A percentile compares a stretch with the other conserved stretches of the same genome.
These are phyloP conservation scores for Xenentodon cancila DNA, from an alignment of 2,797 vertebrate species.

Conservation along the genomic window DNA sequence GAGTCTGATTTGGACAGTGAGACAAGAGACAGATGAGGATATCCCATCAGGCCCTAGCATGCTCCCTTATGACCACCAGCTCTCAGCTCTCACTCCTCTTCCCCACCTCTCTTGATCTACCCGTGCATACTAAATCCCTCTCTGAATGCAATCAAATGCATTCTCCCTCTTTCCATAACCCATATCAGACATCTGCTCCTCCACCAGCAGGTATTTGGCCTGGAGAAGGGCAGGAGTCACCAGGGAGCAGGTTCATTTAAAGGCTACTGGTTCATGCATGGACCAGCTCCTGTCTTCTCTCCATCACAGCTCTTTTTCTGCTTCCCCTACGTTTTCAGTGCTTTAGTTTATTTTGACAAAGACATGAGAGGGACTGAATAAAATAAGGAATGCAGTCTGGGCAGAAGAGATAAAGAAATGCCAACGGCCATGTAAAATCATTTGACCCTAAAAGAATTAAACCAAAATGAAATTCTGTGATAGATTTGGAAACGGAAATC, in stretches of 20 bases:
- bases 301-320: not conserved
- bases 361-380: slow-evolving; percentile 27
- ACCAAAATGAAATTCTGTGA: slow-evolving; percentile 63
- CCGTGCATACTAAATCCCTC: slow-evolving; percentile 67
- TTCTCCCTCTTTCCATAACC: slow-evolving; percentile 30
- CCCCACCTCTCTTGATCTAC: slow-evolving; percentile 57
- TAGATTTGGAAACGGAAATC: slow-evolving; percentile 50
- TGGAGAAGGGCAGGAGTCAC: slow-evolving; percentile 66
- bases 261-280: slow-evolving; percentile 71
- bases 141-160: slow-evolving; percentile 55
- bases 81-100: slow-evolving; percentile 32
- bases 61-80: slow-evolving; percentile 56
- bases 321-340: slow-evolving; percentile 24
- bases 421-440: slow-evolving; percentile 67
- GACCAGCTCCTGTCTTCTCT: slow-evolving; percentile 40
- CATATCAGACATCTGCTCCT: slow-evolving; percentile 76
- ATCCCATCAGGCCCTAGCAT: slow-evolving; percentile 63
- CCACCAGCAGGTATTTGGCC: slow-evolving; percentile 76
- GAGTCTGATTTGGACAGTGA: slow-evolving; percentile 47
- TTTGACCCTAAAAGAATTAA: slow-evolving; percentile 68
- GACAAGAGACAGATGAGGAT: slow-evolving; percentile 51
- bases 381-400: slow-evolving; percentile 55
- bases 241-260: slow-evolving; percentile 72
- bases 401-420: slow-evolving; percentile 69
- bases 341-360: slow-evolving; percentile 48